phyloP scores from a whole-genome alignment of 2,797 vertebrate genomes.

The Setipinna tenuifilis region DNA sequence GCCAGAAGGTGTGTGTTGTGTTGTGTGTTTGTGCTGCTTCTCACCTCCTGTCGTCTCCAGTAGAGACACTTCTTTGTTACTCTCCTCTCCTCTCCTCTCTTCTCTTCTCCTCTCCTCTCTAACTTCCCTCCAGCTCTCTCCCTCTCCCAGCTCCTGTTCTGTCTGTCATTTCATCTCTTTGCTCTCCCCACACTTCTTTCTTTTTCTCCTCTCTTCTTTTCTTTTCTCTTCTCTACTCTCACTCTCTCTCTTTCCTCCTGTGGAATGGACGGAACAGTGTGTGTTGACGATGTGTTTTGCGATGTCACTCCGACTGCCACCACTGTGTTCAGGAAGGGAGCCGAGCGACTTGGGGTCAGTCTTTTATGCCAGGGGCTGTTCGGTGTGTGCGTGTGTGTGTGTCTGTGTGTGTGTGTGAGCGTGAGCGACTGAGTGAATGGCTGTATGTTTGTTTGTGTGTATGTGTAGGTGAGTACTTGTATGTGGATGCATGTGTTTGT shows the following conservation, averaged over 20 bases:
- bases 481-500: not conserved
- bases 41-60: not conserved
- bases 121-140: not conserved
- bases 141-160: not conserved
- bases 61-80: not conserved
- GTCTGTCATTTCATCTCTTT: not conserved
- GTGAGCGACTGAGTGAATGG: not conserved
- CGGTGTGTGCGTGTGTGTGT: not conserved
- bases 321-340: constrained; percentile 58
- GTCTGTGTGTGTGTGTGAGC: not conserved
- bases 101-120: too few species aligned
- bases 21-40: too few species aligned
- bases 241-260: not conserved
- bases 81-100: too few species aligned
- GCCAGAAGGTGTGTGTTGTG: too few species aligned
- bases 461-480: not conserved
- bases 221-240: not conserved
- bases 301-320: constrained; percentile 44
- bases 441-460: not conserved
- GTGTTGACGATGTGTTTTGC: constrained; percentile 56
- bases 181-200: constrained; percentile 21
- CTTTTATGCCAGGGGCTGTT: constrained; percentile 33
- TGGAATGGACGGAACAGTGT: constrained; percentile 48
- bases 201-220: not conserved
- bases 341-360: constrained; percentile 56